phyloP scores from a whole-genome alignment of 2,888 invertebrate genomes.

The Athalia cordata region DNA sequence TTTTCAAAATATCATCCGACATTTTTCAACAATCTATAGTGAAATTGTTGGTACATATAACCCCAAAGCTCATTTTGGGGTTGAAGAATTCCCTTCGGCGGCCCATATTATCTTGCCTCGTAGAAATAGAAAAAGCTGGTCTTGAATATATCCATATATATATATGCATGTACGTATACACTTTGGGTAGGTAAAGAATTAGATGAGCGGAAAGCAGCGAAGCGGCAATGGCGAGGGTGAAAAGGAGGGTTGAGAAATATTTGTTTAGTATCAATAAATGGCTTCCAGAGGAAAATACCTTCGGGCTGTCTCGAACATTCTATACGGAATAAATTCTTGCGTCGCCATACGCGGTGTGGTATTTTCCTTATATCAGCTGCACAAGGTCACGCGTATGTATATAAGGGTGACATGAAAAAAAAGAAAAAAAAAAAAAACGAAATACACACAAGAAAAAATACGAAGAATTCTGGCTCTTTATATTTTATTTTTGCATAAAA shows the following conservation, averaged over 20 bases:
- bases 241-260: slow-evolving; percentile 36
- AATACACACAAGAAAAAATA: too few relatives aligned
- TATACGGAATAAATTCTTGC: background rate
- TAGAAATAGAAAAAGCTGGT: too few relatives aligned
- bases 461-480: background rate
- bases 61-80: too few relatives aligned
- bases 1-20: too few relatives aligned
- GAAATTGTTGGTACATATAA: too few relatives aligned
- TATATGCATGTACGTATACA: too few relatives aligned
- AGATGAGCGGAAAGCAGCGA: slow-evolving; percentile 13
- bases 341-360: background rate
- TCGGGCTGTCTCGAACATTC: slow-evolving; percentile 15
- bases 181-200: background rate
- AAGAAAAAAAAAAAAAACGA: background rate
- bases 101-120: too few relatives aligned
- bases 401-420: background rate
- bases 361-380: too few relatives aligned
- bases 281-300: slow-evolving; percentile 44
- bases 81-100: too few relatives aligned
- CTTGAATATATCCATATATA: too few relatives aligned
- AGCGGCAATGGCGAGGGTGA: slow-evolving; percentile 14
- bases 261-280: slow-evolving; percentile 48
- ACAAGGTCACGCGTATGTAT: too few relatives aligned
- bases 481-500: background rate
- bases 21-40: too few relatives aligned